Evolutionary conservation across 1,140 invertebrate species (phyloP).

Genomic region (Planococcus citri): DNA sequence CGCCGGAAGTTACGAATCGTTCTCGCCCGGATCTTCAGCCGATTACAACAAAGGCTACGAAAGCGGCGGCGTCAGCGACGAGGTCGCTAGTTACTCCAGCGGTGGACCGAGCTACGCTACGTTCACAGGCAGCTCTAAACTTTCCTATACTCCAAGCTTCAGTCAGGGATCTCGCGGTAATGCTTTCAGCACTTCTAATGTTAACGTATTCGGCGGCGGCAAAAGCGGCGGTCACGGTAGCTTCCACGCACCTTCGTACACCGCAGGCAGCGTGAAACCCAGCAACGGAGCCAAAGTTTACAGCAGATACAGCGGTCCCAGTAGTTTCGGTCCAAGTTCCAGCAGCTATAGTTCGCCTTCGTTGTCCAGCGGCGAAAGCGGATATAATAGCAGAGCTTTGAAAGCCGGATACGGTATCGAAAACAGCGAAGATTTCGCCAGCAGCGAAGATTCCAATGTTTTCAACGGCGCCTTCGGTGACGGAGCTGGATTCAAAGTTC

Average conservation of each 20-base stretch:
- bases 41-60: constrained; percentile 9
- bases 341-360: not conserved
- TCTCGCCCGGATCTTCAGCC: not conserved
- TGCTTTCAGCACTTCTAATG: constrained; percentile 2
- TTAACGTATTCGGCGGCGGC: not conserved
- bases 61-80: constrained; percentile 4
- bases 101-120: constrained; percentile 10
- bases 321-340: not conserved
- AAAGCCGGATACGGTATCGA: not conserved
- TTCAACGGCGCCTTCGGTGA: not conserved
- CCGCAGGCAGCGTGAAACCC: not conserved
- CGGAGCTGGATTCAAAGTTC: constrained; percentile 10
- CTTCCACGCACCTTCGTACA: constrained; percentile 3
- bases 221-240: not conserved
- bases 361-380: not conserved
- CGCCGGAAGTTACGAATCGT: not conserved
- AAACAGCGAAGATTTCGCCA: not conserved
- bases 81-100: not conserved
- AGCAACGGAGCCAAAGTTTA: not conserved
- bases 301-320: not conserved
- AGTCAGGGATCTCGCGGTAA: not conserved
- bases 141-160: not conserved
- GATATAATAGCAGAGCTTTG: constrained; percentile 11
- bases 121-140: not conserved
- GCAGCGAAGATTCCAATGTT: not conserved